Percentiles rank a stretch among this genome's conserved stretches.
Evolutionary conservation across 2,797 vertebrate species (phyloP).

Genomic region (Anabas testudineus): DNA sequence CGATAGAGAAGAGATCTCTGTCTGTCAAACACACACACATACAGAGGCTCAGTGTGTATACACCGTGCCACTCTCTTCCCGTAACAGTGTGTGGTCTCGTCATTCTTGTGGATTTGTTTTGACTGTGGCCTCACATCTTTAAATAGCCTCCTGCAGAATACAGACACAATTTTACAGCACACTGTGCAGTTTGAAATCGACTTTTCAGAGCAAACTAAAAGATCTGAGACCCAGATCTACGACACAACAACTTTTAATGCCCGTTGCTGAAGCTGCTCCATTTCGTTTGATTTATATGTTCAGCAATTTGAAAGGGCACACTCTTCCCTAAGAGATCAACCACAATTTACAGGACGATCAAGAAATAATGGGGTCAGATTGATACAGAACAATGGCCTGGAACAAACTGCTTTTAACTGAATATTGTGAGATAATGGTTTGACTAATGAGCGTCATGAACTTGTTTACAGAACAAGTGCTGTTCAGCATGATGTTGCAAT

Average conservation of each 20-base stretch:
- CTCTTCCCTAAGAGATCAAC: not conserved
- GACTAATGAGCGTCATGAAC: conserved; percentile 13
- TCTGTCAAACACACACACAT: conserved; percentile 1
- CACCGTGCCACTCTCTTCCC: conserved; percentile 31
- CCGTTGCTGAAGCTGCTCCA: not conserved
- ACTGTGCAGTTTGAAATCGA: conserved; percentile 30
- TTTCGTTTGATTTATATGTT: not conserved
- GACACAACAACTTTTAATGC: not conserved
- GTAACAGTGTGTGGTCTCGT: conserved; percentile 73
- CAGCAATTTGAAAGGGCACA: not conserved
- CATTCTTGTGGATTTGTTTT: conserved; percentile 63
- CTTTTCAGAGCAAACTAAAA: conserved; percentile 2
- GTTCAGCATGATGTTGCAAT: conserved; percentile 12
- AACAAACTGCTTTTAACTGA: conserved; percentile 6
- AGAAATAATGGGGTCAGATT: not conserved
- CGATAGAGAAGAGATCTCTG: conserved; percentile 10
- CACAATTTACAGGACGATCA: conserved; percentile 1
- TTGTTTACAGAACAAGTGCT: conserved; percentile 17
- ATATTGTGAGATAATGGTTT: conserved; percentile 3
- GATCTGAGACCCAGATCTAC: conserved; percentile 24
- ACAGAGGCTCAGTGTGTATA: not conserved
- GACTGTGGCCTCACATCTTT: conserved; percentile 66
- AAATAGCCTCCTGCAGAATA: conserved; percentile 70
- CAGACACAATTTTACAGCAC: conserved; percentile 36
- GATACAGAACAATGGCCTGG: not conserved